Percentiles rank a stretch among this genome's conserved stretches.
These are phyloP conservation scores for Brachyptera putata DNA, from an alignment of 2,888 invertebrate genomes.

Conservation along the genomic window DNA sequence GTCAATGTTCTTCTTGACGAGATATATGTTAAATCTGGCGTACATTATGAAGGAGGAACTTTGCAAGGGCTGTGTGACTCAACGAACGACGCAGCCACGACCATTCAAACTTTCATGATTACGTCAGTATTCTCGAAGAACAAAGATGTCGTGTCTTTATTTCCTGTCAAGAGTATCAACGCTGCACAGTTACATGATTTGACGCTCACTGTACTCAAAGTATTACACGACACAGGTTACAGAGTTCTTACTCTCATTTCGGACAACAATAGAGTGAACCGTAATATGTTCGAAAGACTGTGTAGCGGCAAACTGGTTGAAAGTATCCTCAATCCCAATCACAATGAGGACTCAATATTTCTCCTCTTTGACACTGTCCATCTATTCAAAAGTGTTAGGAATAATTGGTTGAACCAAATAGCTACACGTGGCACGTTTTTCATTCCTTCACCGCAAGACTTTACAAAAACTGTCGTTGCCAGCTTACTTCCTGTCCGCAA, in stretches of 20 bases:
- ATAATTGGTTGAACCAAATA: neutral
- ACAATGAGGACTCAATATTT: neutral
- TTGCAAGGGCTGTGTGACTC: neutral
- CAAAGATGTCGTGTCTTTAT: neutral
- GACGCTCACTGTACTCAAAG: neutral
- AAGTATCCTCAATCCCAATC: neutral
- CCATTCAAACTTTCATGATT: constrained; percentile 2
- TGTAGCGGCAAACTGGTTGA: neutral
- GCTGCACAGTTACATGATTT: neutral
- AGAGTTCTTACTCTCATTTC: neutral
- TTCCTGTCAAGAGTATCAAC: neutral
- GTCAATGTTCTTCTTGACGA: neutral
- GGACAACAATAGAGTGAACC: neutral
- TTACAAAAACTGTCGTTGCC: neutral
- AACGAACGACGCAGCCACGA: neutral
- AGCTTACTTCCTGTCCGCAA: neutral
- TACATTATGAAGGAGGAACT: neutral
- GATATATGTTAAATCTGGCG: neutral
- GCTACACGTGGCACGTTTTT: neutral
- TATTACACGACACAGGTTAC: neutral
- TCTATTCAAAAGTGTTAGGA: neutral
- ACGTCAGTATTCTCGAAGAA: neutral
- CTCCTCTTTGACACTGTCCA: neutral
- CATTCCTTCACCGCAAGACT: neutral
- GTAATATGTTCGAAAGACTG: neutral